Conservation (phyloP, 2,797 vertebrate species). For the Taeniopygia guttata region DNA sequence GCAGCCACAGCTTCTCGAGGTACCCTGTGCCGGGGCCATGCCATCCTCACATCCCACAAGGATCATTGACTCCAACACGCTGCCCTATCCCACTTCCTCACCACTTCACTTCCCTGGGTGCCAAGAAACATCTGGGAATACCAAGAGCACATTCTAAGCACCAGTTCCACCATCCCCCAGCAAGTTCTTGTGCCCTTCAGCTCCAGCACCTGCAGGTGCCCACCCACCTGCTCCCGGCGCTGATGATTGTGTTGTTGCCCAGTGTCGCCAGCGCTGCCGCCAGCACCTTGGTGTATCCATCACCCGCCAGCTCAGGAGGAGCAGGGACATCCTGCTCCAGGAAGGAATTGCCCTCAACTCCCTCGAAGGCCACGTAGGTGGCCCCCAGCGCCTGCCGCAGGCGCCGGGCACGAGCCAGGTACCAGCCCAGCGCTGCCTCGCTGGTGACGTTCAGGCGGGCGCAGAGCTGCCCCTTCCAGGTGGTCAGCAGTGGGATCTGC, state of each 20-base stretch:
- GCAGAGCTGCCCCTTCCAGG: conserved; percentile 84
- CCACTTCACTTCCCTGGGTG: background rate
- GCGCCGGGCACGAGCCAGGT: conserved; percentile 77
- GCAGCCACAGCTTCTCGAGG: background rate
- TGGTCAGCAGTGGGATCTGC: conserved; percentile 84
- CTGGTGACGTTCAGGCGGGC: conserved; percentile 87
- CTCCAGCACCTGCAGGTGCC: background rate
- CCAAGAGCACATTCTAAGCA: rapidly evolving
- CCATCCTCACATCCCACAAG: background rate
- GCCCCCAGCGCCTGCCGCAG: conserved; percentile 80
- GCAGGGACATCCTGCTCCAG: conserved; percentile 76
- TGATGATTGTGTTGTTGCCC: conserved; percentile 81
- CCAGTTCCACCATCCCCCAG: background rate
- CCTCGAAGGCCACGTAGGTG: conserved; percentile 81
- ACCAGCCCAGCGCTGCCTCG: conserved; percentile 82
- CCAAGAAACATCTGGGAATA: background rate
- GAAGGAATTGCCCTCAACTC: conserved; percentile 80
- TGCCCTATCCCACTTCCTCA: background rate
- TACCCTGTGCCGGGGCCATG: rapidly evolving
- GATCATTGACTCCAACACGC: rapidly evolving
- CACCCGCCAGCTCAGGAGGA: conserved; percentile 70
- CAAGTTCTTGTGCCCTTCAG: rapidly evolving
- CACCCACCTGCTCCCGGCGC: conserved; percentile 84
- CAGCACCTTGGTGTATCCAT: conserved; percentile 78
- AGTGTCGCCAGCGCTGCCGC: conserved; percentile 77